Conservation (phyloP, 1,140 invertebrate species). For the Zophobas atratus region DNA sequence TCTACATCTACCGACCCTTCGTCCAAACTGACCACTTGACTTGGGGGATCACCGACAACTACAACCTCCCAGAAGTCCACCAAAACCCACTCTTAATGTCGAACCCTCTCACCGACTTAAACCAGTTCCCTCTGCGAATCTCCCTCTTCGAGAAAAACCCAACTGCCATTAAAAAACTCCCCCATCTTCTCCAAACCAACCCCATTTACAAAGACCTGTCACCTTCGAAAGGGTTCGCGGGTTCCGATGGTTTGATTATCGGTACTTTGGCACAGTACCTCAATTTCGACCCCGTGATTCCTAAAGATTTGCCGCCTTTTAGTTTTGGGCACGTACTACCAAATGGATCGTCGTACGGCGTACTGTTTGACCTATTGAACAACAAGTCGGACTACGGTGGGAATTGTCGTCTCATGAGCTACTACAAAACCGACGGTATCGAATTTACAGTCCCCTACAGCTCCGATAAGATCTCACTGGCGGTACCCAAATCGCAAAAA, state of each 20-base stretch:
- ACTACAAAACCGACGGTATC: constrained; percentile 60
- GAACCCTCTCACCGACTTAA: not conserved
- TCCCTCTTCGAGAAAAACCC: not conserved
- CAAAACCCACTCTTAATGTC: not conserved
- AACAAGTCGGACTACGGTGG: constrained; percentile 63
- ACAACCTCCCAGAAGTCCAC: not conserved
- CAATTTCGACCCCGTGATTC: constrained; percentile 64
- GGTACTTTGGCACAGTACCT: constrained; percentile 59
- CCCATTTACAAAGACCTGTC: constrained; percentile 42
- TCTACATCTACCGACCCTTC: constrained; percentile 19
- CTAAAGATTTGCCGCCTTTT: constrained; percentile 53
- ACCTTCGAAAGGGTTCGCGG: constrained; percentile 48
- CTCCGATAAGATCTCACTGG: constrained; percentile 65
- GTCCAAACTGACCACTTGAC: not conserved
- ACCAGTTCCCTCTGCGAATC: not conserved
- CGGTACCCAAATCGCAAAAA: constrained; percentile 2
- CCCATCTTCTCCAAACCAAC: constrained; percentile 11
- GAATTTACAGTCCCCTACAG: constrained; percentile 64
- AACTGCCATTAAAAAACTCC: not conserved
- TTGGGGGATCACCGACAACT: not conserved
- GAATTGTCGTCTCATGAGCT: constrained; percentile 65
- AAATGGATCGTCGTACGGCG: constrained; percentile 64
- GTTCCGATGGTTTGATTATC: constrained; percentile 64
- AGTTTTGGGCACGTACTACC: constrained; percentile 61
- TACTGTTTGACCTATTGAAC: constrained; percentile 64